These are phyloP conservation scores for Echinarachnius parma DNA, from an alignment of 53 echinoderm and acorn worm genomes.

Conservation along the genomic window DNA sequence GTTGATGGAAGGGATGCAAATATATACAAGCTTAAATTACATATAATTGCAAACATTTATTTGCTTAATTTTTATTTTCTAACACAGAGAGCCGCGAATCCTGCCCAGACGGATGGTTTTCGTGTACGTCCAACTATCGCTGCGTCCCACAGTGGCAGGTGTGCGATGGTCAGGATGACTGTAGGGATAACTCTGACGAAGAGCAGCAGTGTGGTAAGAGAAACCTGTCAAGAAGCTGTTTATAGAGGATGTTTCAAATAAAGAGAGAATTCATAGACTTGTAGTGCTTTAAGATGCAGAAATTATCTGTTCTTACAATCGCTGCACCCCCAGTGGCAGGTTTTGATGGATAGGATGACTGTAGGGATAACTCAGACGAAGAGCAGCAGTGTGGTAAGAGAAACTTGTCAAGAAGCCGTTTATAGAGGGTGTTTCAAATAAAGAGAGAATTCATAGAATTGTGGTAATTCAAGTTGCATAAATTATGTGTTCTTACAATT, in stretches of 20 bases:
- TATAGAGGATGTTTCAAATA: too few species aligned
- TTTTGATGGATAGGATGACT: conserved; percentile 71
- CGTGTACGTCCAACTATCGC: conserved; percentile 80
- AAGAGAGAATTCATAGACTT: too few species aligned
- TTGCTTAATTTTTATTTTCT: not conserved
- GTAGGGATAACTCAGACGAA: conserved; percentile 96
- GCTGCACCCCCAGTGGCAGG: conserved; percentile 71
- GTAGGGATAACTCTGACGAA: conserved; percentile 97
- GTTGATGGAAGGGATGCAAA: too few species aligned
- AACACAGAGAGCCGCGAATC: conserved; percentile 38
- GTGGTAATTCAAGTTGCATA: too few species aligned
- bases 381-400: conserved; percentile 65
- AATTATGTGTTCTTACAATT: conserved; percentile 91
- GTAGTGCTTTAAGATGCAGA: too few species aligned
- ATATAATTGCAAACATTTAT: not conserved
- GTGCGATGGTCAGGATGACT: conserved; percentile 75
- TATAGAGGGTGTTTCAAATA: too few species aligned
- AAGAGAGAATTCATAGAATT: too few species aligned
- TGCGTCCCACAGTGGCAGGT: conserved; percentile 75
- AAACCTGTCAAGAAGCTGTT: too few species aligned
- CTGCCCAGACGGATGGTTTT: conserved; percentile 71
- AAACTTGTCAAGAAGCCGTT: too few species aligned
- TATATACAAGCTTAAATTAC: too few species aligned
- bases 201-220: conserved; percentile 65
- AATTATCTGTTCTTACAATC: conserved; percentile 91